Evolutionary conservation across 2,113 vertebrate species (phyloP), one percentile per base, ranked within the genome.

Genomic region (Shinisaurus crocodilurus): DNA sequence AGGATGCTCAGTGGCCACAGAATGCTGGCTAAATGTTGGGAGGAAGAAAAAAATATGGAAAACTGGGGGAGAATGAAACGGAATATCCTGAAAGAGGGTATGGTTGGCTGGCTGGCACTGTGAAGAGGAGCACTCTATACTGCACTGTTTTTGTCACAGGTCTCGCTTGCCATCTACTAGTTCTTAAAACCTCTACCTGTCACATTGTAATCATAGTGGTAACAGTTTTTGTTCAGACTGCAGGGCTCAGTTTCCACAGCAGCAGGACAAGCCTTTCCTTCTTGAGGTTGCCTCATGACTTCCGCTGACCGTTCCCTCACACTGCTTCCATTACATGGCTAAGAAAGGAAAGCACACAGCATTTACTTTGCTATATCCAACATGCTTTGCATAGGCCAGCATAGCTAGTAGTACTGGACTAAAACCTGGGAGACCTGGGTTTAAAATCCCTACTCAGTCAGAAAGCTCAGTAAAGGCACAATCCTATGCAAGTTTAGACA

Each of bases 121-220:
- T 45, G 82, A 45, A 29, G 5, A 65, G n/a, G 7, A 83, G 1
- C 25, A 85, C 10, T 60, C 1, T 15, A 48, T 6, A 23, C 63
- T 84, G 40, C 60, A 45, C 45, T 16, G 32, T 84, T 67, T n/a
- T 67, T 67, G 13, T 69, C 54, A 34, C 32, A 86, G 18, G 12
- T 63, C 40, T 25, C 79, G 7, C 32, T 37, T 82, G 32, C 20
- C 74, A 32, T 34, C 50, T 40, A 50, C 81, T 50, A n/a, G 43
- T n/a, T n/a, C 0, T 7, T 84, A 77, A 3, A 50, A 75, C 54
- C 82, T 81, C 87, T 97, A 99, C 99, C 99, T 97, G 99, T 99
- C 94, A 99, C 98, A 60, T 99, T 99, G 96, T 99, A 99, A 92
- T 98, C 98, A 94, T 99, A 99, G 96, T 99, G 98, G 97, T 97